Base-by-base conservation (phyloP, 2,888 invertebrate genomes). In the Nymphalis polychloros region DNA sequence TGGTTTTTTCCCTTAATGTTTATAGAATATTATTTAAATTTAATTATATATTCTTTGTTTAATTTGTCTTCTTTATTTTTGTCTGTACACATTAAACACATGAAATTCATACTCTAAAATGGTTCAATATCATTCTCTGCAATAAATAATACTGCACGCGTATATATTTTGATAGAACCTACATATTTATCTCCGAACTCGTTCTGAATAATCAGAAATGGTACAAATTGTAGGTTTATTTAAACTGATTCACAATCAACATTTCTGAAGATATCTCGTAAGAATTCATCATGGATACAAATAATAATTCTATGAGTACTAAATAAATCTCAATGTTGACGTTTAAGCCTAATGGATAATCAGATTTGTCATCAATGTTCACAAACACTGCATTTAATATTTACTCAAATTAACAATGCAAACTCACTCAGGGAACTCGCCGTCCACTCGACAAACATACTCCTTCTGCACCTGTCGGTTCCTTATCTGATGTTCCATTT, bases 401-500 rank as follows among this genome's bases (percentile, higher is more conserved):
- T 72, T 72, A 70, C 70, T 70, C 49, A 52, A 70, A 72, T 68
- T 70, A 71, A 64, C 55, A 55, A 35, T 31, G 50, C 27, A 64
- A 23, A 94, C 95, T 94, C 93, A 98, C 97, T 97, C 96, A 2
- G 98, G 98, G 84, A 98, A 99, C 81, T 95, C 95, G 60, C 98
- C 98, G 82, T 98, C 98, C 5, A 99, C 98, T 76, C 97, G 94
- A 91, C 98, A 98, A 19, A 99, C 96, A 87, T 99, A 99, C 84
- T 98, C 97, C 88, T 99, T 99, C 86, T 95, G 95, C 53, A 99
- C 98, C 84, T 97, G 95, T 78, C 98, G 94, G 82, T 97, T 97
- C 76, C 97, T 94, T 78, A 99, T 98, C 91, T 98, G 98, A 82
- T 97, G 97, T 87, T 98, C 98, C 96, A 99, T 97, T 92, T 98